A percentile compares a stretch with the other conserved stretches of the same genome.
Evolutionary conservation across 2,113 vertebrate genomes (phyloP).

Genomic region (Peromyscus californicus): DNA sequence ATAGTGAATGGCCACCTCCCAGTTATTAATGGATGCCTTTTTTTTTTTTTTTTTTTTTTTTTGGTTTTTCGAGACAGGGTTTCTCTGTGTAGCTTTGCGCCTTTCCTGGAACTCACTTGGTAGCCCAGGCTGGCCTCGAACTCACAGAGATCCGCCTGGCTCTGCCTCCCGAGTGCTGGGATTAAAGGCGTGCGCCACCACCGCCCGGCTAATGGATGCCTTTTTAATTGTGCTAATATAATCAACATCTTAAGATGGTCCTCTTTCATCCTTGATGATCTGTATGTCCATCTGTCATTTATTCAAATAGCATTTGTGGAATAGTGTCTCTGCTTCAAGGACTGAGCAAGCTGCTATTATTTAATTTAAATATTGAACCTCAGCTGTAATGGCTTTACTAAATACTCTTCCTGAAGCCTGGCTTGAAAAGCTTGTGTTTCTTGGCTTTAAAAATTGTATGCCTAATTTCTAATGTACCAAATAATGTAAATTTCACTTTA

Average conservation of each 20-base stretch:
- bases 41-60: no score
- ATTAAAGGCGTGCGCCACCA: no score
- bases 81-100: no score
- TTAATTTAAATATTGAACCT: background rate
- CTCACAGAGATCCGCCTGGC: no score
- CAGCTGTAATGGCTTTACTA: constrained; percentile 11
- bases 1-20: background rate
- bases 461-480: constrained; percentile 43
- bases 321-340: background rate
- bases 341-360: background rate
- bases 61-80: no score
- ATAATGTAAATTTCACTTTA: constrained; percentile 47
- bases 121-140: no score
- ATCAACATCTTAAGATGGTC: background rate
- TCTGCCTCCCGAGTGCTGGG: no score
- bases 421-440: constrained; percentile 39
- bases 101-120: no score
- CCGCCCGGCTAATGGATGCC: background rate
- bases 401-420: background rate
- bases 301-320: background rate
- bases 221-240: background rate
- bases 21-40: background rate
- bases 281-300: background rate
- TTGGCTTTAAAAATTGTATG: constrained; percentile 56
- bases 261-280: constrained; percentile 1